Percentiles rank a stretch among this genome's conserved stretches.
Conservation (phyloP, 2,888 invertebrate genomes). For the Kuschelorhynchus macadamiae region DNA sequence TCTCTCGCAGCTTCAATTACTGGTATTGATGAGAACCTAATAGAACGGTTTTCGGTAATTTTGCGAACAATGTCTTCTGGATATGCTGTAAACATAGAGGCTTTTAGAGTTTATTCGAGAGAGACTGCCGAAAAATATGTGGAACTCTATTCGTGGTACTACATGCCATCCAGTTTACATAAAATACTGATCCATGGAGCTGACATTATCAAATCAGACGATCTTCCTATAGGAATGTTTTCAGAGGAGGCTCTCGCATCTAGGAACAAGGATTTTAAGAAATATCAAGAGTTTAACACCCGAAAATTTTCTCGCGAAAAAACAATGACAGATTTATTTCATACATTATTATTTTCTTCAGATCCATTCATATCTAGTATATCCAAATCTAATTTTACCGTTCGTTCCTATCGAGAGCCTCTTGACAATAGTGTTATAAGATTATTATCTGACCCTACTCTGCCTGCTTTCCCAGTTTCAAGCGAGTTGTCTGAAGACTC, state of each 20-base stretch:
- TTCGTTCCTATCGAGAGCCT: too few relatives aligned
- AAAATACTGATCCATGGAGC: slow-evolving; percentile 21
- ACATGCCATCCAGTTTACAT: slow-evolving; percentile 30
- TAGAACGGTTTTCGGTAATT: slow-evolving; percentile 23
- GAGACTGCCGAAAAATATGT: too few relatives aligned
- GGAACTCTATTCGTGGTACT: slow-evolving; percentile 19
- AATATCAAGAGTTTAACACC: slow-evolving; percentile 11
- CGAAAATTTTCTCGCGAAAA: slow-evolving; percentile 23
- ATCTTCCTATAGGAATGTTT: slow-evolving; percentile 22
- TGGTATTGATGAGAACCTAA: slow-evolving; percentile 18
- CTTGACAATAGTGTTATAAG: too few relatives aligned
- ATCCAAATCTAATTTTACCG: too few relatives aligned
- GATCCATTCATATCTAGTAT: slow-evolving; percentile 22
- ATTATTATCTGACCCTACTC: too few relatives aligned
- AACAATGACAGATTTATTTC: slow-evolving; percentile 21
- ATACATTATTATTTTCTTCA: slow-evolving; percentile 14
- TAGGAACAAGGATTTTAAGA: slow-evolving; percentile 22
- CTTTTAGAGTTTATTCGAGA: too few relatives aligned
- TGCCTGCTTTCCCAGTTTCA: too few relatives aligned
- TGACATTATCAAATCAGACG: slow-evolving; percentile 20
- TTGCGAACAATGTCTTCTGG: slow-evolving; percentile 19
- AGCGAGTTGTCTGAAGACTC: too few relatives aligned
- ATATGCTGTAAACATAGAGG: too few relatives aligned
- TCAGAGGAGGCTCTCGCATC: slow-evolving; percentile 23
- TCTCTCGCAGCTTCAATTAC: slow-evolving; percentile 14